Conservation (phyloP, 2,113 vertebrate species). For the Myanophis thanlyinensis region DNA sequence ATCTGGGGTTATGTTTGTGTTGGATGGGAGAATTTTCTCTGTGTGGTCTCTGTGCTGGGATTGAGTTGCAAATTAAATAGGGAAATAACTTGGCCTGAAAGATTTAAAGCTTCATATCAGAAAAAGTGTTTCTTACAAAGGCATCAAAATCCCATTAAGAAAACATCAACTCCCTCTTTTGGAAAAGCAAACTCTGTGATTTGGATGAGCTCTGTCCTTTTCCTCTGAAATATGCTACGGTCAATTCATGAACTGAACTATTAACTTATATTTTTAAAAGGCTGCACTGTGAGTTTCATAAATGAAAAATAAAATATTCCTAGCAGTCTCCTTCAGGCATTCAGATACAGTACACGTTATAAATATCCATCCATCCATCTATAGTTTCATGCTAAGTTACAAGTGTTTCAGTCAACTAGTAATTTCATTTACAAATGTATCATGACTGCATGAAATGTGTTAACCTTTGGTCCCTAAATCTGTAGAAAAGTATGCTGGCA, state of each 20-base stretch:
- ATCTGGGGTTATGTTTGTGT: neutral
- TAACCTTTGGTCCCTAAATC: neutral
- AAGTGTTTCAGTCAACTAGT: neutral
- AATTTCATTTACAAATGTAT: neutral
- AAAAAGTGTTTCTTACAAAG: neutral
- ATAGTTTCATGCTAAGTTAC: neutral
- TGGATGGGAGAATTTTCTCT: neutral
- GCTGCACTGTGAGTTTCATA: neutral
- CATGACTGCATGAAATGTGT: neutral
- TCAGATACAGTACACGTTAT: neutral
- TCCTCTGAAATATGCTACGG: neutral
- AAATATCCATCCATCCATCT: neutral
- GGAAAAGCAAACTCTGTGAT: neutral
- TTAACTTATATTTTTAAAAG: neutral
- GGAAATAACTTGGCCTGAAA: neutral
- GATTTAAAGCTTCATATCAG: neutral
- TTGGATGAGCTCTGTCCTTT: neutral
- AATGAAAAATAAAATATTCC: neutral
- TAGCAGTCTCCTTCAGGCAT: neutral
- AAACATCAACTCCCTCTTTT: neutral
- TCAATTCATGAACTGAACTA: neutral
- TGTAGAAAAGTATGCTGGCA: neutral
- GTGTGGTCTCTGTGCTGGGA: neutral
- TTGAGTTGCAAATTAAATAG: neutral
- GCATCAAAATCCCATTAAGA: neutral